Conservation (phyloP, 2,797 vertebrate genomes). For the Brachymystax lenok region DNA sequence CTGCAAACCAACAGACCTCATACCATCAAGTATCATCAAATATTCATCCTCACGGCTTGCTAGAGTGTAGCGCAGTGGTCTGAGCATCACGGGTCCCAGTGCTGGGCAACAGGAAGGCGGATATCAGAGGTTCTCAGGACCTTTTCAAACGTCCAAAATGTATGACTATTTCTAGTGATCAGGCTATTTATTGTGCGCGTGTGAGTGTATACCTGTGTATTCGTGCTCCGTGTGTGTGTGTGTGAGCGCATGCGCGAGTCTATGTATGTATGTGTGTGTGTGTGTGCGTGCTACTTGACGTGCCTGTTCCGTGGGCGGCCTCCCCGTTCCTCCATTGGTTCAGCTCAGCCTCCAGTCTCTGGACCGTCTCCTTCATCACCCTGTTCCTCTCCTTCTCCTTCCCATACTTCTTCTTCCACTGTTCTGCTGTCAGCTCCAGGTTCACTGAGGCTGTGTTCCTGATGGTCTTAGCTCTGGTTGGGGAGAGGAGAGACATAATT, state of each 20-base stretch:
- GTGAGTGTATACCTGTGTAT: too few species aligned
- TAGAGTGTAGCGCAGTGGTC: too few species aligned
- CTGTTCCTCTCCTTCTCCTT: conserved; percentile 96
- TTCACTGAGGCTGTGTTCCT: conserved; percentile 92
- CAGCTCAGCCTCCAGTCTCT: conserved; percentile 87
- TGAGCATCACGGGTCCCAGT: too few species aligned
- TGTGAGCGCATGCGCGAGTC: not conserved
- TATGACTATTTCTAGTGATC: too few species aligned
- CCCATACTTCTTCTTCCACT: conserved; percentile 97
- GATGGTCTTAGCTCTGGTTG: conserved; percentile 91
- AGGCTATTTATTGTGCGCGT: too few species aligned
- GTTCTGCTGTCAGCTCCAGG: conserved; percentile 94
- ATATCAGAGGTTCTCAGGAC: too few species aligned
- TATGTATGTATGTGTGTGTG: not conserved
- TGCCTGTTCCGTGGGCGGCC: not conserved
- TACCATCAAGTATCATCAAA: too few species aligned
- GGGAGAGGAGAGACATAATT: not conserved
- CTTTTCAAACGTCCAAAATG: too few species aligned
- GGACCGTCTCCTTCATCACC: conserved; percentile 83
- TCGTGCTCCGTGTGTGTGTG: not conserved
- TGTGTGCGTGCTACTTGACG: not conserved
- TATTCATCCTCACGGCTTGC: too few species aligned
- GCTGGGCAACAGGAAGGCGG: too few species aligned
- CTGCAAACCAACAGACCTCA: too few species aligned
- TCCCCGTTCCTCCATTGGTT: conserved; percentile 87